Evolutionary conservation across 2,888 invertebrate genomes (phyloP).

Genomic region (Drosophila acutilabella): DNA sequence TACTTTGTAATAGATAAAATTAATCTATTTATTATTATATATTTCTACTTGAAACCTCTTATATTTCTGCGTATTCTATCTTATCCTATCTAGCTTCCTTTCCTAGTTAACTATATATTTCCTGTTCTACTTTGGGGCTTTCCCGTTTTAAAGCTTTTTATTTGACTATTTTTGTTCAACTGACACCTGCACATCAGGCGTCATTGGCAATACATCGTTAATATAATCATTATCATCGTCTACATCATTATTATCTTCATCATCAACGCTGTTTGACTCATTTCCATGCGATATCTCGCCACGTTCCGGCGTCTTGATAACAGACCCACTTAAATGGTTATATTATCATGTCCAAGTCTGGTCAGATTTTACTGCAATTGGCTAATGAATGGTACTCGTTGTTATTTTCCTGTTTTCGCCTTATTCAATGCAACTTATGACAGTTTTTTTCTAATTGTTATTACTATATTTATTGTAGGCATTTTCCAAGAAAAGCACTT

Average conservation of each 20-base stretch:
- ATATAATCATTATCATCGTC: background rate
- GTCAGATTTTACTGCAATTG: slow-evolving; percentile 57
- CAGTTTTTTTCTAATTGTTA: slow-evolving; percentile 57
- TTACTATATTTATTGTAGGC: slow-evolving; percentile 44
- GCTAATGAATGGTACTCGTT: slow-evolving; percentile 69
- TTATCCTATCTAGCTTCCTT: background rate
- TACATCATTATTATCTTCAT: slow-evolving; percentile 3
- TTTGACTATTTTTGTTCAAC: background rate
- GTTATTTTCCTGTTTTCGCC: slow-evolving; percentile 39
- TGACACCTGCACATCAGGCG: slow-evolving; percentile 41
- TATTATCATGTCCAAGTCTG: slow-evolving; percentile 31
- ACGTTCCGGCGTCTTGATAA: slow-evolving; percentile 38
- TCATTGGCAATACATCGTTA: slow-evolving; percentile 8
- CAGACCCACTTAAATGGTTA: slow-evolving; percentile 32
- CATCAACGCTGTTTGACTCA: slow-evolving; percentile 49
- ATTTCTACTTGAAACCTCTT: too few species aligned
- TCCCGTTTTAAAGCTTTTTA: slow-evolving; percentile 3
- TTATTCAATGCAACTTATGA: slow-evolving; percentile 40
- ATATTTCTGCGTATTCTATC: too few species aligned
- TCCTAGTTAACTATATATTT: background rate
- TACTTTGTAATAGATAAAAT: too few species aligned
- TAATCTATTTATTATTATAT: too few species aligned
- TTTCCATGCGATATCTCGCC: slow-evolving; percentile 61
- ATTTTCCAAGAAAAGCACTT: slow-evolving; percentile 40
- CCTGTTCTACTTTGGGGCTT: slow-evolving; percentile 9